phyloP scores from a whole-genome alignment of 2,113 vertebrate species.

The Syngnathus floridae region DNA sequence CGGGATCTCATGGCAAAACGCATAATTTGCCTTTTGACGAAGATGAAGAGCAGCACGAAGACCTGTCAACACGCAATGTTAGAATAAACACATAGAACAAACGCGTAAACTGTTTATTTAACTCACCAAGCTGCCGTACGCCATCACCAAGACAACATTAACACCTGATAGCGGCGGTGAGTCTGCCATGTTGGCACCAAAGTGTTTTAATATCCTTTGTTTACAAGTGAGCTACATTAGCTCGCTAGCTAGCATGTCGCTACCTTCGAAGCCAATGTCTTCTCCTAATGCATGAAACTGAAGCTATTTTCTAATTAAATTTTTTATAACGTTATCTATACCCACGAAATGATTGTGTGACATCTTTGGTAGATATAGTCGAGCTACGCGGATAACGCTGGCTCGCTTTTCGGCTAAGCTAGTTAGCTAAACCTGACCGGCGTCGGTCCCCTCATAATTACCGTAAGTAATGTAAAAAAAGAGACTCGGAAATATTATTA shows the following conservation, averaged over 20 bases:
- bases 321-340: background rate
- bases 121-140: slow-evolving; percentile 92
- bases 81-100: background rate
- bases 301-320: background rate
- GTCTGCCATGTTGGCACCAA: slow-evolving; percentile 50
- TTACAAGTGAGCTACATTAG: slow-evolving; percentile 18
- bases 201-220: background rate
- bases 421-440: background rate
- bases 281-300: background rate
- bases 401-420: background rate
- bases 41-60: slow-evolving; percentile 94
- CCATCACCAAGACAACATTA: slow-evolving; percentile 92
- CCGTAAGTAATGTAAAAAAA: background rate
- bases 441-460: background rate
- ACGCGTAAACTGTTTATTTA: background rate
- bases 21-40: slow-evolving; percentile 97
- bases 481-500: background rate
- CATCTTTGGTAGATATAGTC: background rate
- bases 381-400: background rate
- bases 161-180: slow-evolving; percentile 78
- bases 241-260: slow-evolving; percentile 7
- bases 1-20: slow-evolving; percentile 96
- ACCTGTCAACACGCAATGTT: slow-evolving; percentile 67
- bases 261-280: background rate
- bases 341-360: background rate